Percentiles rank a stretch among this genome's conserved stretches.
These are phyloP conservation scores for Drosophila watanabei DNA, from an alignment of 1,140 invertebrate genomes.

Conservation along the genomic window DNA sequence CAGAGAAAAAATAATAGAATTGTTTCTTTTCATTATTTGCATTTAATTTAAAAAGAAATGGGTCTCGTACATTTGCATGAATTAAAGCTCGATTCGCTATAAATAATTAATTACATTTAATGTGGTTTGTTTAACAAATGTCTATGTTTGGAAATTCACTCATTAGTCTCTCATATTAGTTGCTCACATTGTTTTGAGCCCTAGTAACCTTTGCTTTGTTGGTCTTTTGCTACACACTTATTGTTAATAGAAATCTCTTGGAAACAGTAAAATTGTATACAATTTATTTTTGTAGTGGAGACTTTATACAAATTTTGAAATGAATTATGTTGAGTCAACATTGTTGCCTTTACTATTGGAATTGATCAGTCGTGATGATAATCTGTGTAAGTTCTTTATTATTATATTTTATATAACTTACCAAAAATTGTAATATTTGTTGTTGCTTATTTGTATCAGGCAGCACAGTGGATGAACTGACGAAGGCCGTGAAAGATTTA, in stretches of 20 bases:
- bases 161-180: background rate
- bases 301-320: slow-evolving; percentile 30
- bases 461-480: slow-evolving; percentile 20
- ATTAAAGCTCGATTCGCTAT: background rate
- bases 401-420: background rate
- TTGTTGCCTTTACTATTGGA: slow-evolving; percentile 52
- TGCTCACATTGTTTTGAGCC: background rate
- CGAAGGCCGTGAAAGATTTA: slow-evolving; percentile 6
- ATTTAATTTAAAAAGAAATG: slow-evolving; percentile 20
- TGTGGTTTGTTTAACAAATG: slow-evolving; percentile 8
- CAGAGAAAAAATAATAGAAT: background rate
- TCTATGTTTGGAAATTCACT: background rate
- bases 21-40: slow-evolving; percentile 24
- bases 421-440: background rate
- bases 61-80: slow-evolving; percentile 25
- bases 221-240: background rate
- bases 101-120: slow-evolving; percentile 38
- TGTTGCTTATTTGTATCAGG: background rate
- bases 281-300: background rate
- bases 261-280: background rate
- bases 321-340: slow-evolving; percentile 31
- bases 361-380: slow-evolving; percentile 36
- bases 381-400: background rate
- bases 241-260: background rate
- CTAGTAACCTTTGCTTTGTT: background rate